A percentile compares a stretch with the other conserved stretches of the same genome.
Evolutionary conservation across 37 sponge, comb jelly and placozoan species (phyloP).

Genomic region (Halichondria panicea): DNA sequence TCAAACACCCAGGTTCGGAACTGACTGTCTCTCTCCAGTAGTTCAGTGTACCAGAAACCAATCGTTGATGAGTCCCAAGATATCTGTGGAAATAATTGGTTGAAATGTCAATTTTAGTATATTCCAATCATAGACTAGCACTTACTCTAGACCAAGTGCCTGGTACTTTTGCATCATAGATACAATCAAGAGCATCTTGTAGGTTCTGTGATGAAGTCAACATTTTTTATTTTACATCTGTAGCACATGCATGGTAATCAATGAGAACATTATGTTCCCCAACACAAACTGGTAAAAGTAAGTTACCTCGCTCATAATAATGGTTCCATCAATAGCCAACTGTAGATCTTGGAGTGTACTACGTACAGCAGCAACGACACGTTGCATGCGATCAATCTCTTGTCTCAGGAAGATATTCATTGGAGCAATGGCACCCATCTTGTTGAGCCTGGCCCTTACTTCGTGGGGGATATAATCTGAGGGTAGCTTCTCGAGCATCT

Average conservation of each 20-base stretch:
- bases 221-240: background rate
- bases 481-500: constrained; percentile 96
- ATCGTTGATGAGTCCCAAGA: constrained; percentile 98
- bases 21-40: constrained; percentile 96
- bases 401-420: constrained; percentile 99
- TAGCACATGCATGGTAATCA: too few species aligned
- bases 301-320: constrained; percentile 99
- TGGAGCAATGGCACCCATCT: constrained; percentile 97
- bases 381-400: constrained; percentile 99
- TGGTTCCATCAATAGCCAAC: constrained; percentile 99
- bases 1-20: constrained; percentile 94
- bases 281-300: too few species aligned
- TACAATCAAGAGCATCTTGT: constrained; percentile 91
- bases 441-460: constrained; percentile 81
- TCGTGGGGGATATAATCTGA: constrained; percentile 94
- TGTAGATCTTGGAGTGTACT: constrained; percentile 94
- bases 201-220: constrained; percentile 61
- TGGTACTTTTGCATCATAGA: constrained; percentile 98
- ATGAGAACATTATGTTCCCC: too few species aligned
- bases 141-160: constrained; percentile 82
- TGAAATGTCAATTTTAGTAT: background rate
- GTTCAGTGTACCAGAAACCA: constrained; percentile 99
- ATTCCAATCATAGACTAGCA: background rate
- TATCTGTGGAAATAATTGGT: constrained; percentile 58
- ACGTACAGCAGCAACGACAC: constrained; percentile 86